Percentiles rank a stretch among this genome's conserved stretches.
phyloP scores from a whole-genome alignment of 2,113 vertebrate genomes.

The Seriola dumerili region DNA sequence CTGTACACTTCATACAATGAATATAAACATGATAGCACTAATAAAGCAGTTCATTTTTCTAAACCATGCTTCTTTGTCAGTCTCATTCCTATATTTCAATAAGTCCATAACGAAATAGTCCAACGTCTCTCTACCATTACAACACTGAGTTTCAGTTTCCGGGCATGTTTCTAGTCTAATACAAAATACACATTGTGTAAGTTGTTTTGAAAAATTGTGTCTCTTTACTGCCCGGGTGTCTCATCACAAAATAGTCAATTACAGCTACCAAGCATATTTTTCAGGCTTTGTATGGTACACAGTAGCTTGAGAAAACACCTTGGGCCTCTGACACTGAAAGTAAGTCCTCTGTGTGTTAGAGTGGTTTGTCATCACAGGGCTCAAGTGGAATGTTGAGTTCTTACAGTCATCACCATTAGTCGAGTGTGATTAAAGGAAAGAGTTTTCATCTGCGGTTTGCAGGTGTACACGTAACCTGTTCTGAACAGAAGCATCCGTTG shows the following conservation, averaged over 20 bases:
- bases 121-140: conserved; percentile 9
- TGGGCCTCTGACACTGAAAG: conserved; percentile 14
- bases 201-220: conserved; percentile 26
- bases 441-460: not conserved
- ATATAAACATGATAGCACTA: conserved; percentile 72
- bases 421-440: not conserved
- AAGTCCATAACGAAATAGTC: conserved; percentile 30
- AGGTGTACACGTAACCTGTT: not conserved
- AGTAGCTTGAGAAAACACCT: conserved; percentile 16
- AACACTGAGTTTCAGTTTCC: not conserved
- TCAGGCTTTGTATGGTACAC: conserved; percentile 13
- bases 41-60: conserved; percentile 68
- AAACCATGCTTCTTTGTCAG: conserved; percentile 68
- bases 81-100: conserved; percentile 44
- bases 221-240: not conserved
- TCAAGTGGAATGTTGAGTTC: conserved; percentile 64
- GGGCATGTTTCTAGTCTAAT: conserved; percentile 16
- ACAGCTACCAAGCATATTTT: conserved; percentile 6
- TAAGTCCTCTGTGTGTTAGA: conserved; percentile 11
- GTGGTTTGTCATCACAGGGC: conserved; percentile 28
- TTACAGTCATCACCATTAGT: conserved; percentile 48
- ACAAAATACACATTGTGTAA: conserved; percentile 36
- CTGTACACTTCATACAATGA: conserved; percentile 69
- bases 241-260: not conserved
- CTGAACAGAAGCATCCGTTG: not conserved